Percentiles rank a stretch among this genome's conserved stretches.
Conservation (phyloP, 2,888 invertebrate species). For the Ypsolopha scabrella region DNA sequence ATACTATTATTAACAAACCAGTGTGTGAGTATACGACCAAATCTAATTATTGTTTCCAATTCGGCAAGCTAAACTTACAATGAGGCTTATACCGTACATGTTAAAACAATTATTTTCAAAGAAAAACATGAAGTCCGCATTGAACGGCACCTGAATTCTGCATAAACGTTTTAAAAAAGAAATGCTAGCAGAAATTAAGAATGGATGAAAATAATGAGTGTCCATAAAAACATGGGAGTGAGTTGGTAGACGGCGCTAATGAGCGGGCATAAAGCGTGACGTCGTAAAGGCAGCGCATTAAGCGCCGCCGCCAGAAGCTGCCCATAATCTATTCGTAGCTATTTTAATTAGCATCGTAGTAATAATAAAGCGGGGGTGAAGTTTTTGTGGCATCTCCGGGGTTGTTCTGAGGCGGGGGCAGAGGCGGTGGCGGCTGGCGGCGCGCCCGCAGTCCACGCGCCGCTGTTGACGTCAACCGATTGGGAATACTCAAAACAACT, state of each 20-base stretch:
- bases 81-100: neutral
- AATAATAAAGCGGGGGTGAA: slow-evolving; percentile 55
- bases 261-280: slow-evolving; percentile 65
- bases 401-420: slow-evolving; percentile 11
- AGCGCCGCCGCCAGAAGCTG: slow-evolving; percentile 59
- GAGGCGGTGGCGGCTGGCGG: slow-evolving; percentile 16
- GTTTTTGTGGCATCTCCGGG: slow-evolving; percentile 56
- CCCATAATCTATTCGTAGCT: slow-evolving; percentile 64
- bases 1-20: slow-evolving; percentile 31
- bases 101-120: neutral
- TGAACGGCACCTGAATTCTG: slow-evolving; percentile 1
- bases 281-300: slow-evolving; percentile 65
- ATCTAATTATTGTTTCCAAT: slow-evolving; percentile 1
- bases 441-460: slow-evolving; percentile 11
- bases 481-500: slow-evolving; percentile 54
- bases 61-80: neutral
- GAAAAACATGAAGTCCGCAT: neutral
- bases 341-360: slow-evolving; percentile 66
- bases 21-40: neutral
- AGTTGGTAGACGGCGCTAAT: slow-evolving; percentile 56
- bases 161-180: too few species aligned
- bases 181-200: slow-evolving; percentile 5
- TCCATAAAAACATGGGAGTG: slow-evolving; percentile 37
- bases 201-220: slow-evolving; percentile 5
- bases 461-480: slow-evolving; percentile 14